Evolutionary conservation across 1,140 invertebrate genomes (phyloP).

Genomic region (Oscheius sp.): DNA sequence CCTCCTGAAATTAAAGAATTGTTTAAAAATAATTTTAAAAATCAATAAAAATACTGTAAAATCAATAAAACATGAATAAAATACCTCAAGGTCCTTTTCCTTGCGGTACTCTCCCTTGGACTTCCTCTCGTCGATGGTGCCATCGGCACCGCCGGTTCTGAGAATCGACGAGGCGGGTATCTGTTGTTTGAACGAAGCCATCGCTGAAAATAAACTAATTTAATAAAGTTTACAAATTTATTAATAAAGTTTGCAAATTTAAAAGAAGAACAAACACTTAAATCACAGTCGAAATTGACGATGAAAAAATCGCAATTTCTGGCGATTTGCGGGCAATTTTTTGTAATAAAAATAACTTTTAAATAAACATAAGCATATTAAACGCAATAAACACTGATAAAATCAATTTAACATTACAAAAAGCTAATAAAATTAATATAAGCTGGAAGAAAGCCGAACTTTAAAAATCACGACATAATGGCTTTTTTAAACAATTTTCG

Average conservation of each 20-base stretch:
- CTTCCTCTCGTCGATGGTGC: constrained; percentile 32
- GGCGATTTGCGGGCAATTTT: no score
- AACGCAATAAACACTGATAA: no score
- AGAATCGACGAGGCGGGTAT: constrained; percentile 32
- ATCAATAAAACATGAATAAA: background rate
- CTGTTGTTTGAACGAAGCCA: constrained; percentile 41
- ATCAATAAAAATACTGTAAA: background rate
- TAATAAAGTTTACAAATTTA: no score
- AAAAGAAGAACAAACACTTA: background rate
- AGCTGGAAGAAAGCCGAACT: no score
- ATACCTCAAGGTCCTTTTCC: constrained; percentile 76
- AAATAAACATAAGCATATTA: no score
- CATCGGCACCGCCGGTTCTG: constrained; percentile 1
- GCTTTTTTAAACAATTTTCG: no score
- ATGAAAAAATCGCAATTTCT: no score
- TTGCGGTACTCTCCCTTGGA: constrained; percentile 52
- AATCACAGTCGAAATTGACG: no score
- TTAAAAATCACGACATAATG: no score
- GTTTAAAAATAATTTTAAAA: background rate
- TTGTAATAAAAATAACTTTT: no score
- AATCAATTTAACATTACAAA: no score
- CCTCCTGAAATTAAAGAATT: constrained; percentile 71
- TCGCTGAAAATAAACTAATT: constrained; percentile 10
- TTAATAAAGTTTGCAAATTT: background rate
- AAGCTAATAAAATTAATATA: no score